These are phyloP conservation scores for Serranus cabrilla DNA, from an alignment of 2,797 vertebrate genomes.

Conservation along the genomic window DNA sequence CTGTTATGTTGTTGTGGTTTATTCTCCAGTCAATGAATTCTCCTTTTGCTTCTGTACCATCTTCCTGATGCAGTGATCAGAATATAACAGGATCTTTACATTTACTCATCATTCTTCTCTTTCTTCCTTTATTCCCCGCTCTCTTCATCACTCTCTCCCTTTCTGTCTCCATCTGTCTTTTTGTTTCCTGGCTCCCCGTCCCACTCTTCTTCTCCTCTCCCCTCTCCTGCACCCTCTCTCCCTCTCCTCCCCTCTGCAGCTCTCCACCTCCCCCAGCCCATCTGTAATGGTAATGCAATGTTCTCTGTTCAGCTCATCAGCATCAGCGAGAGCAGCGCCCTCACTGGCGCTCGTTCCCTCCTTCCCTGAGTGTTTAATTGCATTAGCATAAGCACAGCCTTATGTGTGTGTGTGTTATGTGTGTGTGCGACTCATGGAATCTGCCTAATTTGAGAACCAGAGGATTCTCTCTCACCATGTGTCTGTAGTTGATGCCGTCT, in stretches of 20 bases:
- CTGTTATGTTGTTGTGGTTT: too few relatives aligned
- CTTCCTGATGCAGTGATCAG: constrained; percentile 27
- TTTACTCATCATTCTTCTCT: constrained; percentile 14
- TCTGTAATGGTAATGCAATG: constrained; percentile 62
- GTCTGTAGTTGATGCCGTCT: constrained; percentile 13
- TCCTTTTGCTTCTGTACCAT: too few relatives aligned
- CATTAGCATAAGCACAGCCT: constrained; percentile 71
- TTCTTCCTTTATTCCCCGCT: not conserved
- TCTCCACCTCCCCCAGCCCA: constrained; percentile 9
- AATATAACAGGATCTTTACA: constrained; percentile 5
- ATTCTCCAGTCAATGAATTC: too few relatives aligned
- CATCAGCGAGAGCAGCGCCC: constrained; percentile 40
- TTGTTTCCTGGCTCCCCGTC: not conserved
- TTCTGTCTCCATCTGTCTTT: not conserved
- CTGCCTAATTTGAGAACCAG: constrained; percentile 51
- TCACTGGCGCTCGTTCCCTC: constrained; percentile 50
- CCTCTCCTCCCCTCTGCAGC: not conserved
- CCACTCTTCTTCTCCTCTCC: too few relatives aligned
- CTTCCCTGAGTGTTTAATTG: constrained; percentile 72
- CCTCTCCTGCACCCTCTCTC: not conserved
- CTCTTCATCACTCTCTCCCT: not conserved
- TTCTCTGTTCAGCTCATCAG: constrained; percentile 68
- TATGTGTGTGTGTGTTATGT: constrained; percentile 25
- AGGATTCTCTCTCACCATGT: constrained; percentile 39
- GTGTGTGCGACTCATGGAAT: constrained; percentile 32